Percentiles rank a stretch among this genome's conserved stretches.
phyloP scores from a whole-genome alignment of 2,113 vertebrate genomes.

The Epinephelus cyanopodus region DNA sequence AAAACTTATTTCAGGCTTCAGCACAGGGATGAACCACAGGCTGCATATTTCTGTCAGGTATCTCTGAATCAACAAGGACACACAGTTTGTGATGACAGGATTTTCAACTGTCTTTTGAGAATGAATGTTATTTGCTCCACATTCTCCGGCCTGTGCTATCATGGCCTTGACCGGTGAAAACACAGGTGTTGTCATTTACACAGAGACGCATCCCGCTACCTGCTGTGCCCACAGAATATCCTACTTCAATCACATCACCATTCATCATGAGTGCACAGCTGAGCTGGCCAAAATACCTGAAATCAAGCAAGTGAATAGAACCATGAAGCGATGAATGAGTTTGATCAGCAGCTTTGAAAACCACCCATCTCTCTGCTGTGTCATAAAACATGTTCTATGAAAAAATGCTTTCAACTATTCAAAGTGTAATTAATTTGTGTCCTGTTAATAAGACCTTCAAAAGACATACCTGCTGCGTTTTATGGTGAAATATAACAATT shows the following conservation, averaged over 20 bases:
- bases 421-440: background rate
- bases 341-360: constrained; percentile 1
- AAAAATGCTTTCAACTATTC: background rate
- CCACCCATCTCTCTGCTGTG: background rate
- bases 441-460: background rate
- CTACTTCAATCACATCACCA: constrained; percentile 3
- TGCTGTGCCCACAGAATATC: background rate
- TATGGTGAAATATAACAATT: background rate
- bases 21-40: background rate
- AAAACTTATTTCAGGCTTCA: background rate
- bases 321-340: background rate
- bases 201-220: background rate
- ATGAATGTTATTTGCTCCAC: background rate
- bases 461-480: background rate
- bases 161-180: constrained; percentile 8
- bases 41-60: constrained; percentile 16
- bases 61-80: background rate
- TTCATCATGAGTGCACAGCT: background rate
- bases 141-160: background rate
- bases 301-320: background rate
- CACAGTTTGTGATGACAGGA: constrained; percentile 1
- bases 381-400: background rate
- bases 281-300: background rate
- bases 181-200: constrained; percentile 24
- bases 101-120: constrained; percentile 6